phyloP scores from a whole-genome alignment of 37 sponge, comb jelly and placozoan genomes.

The Diacarnus erythraeanus region DNA sequence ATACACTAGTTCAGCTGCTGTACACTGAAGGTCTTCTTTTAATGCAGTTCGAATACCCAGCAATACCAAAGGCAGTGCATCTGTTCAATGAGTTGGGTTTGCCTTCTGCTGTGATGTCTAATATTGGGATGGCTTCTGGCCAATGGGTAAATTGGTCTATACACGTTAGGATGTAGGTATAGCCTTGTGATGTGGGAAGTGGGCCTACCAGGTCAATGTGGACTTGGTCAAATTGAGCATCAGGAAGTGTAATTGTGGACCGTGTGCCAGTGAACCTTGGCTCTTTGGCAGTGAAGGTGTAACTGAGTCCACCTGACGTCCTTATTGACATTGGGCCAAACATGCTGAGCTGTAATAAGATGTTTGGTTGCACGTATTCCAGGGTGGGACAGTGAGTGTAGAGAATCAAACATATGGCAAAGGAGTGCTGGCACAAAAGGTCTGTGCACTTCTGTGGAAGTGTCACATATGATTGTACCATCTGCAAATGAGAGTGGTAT shows the following conservation, averaged over 20 bases:
- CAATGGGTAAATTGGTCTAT: slow-evolving; percentile 51
- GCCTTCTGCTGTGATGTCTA: slow-evolving; percentile 60
- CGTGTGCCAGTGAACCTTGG: too few species aligned
- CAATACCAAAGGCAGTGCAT: too few species aligned
- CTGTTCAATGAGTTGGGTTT: slow-evolving; percentile 6
- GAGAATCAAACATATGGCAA: slow-evolving; percentile 47
- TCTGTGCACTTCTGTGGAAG: slow-evolving; percentile 44
- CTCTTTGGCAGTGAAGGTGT: slow-evolving; percentile 49
- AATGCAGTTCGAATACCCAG: too few species aligned
- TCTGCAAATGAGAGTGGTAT: slow-evolving; percentile 23
- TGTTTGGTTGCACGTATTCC: slow-evolving; percentile 58
- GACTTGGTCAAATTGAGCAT: slow-evolving; percentile 53
- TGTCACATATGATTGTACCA: slow-evolving; percentile 37
- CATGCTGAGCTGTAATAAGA: slow-evolving; percentile 51
- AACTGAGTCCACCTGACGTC: slow-evolving; percentile 42
- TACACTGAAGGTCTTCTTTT: too few species aligned
- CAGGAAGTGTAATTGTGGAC: slow-evolving; percentile 39
- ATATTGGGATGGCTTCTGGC: slow-evolving; percentile 62
- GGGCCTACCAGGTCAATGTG: too few species aligned
- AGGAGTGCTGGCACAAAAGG: too few species aligned
- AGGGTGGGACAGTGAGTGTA: slow-evolving; percentile 63
- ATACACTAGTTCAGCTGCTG: too few species aligned
- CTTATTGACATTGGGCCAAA: too few species aligned
- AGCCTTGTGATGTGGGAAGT: too few species aligned
- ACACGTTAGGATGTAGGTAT: slow-evolving; percentile 50